Percentiles rank a stretch among this genome's conserved stretches.
phyloP scores from a whole-genome alignment of 2,888 invertebrate genomes.

The Dynastes grantii region DNA sequence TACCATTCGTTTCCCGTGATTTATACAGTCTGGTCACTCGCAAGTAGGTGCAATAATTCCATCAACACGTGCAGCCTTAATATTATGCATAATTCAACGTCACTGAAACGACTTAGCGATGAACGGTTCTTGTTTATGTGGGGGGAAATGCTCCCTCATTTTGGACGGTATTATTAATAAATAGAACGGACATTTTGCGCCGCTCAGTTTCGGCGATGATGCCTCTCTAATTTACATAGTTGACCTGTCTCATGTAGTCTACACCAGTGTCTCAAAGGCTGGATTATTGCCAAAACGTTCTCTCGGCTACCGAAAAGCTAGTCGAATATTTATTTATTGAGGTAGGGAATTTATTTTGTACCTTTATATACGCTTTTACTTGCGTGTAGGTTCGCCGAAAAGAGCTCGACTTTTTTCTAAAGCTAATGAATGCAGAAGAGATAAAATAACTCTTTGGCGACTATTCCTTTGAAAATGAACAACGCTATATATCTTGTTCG shows the following conservation, averaged over 20 bases:
- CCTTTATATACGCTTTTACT: neutral
- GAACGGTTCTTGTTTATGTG: neutral
- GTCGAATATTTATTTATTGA: constrained; percentile 42
- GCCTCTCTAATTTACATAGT: constrained; percentile 43
- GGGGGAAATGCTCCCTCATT: constrained; percentile 26
- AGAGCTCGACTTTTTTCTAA: constrained; percentile 28
- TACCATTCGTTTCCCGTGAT: too few species aligned
- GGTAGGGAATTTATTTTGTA: constrained; percentile 32
- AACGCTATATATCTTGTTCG: constrained; percentile 18
- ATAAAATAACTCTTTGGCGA: constrained; percentile 5
- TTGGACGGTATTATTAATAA: constrained; percentile 42
- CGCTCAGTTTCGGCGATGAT: constrained; percentile 30
- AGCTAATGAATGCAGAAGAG: constrained; percentile 26
- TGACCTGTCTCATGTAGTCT: constrained; percentile 39
- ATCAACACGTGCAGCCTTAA: constrained; percentile 24
- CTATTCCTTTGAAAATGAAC: constrained; percentile 9
- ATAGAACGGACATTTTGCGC: constrained; percentile 29
- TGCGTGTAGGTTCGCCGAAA: constrained; percentile 14
- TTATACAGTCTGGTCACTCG: too few species aligned
- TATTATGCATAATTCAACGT: constrained; percentile 31
- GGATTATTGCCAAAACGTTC: constrained; percentile 38
- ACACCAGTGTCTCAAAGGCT: constrained; percentile 10
- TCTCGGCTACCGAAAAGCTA: constrained; percentile 23
- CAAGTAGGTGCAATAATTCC: constrained; percentile 1
- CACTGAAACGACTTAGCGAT: constrained; percentile 16